Conservation (phyloP, 2,113 vertebrate genomes). For the Eulemur rufifrons region DNA sequence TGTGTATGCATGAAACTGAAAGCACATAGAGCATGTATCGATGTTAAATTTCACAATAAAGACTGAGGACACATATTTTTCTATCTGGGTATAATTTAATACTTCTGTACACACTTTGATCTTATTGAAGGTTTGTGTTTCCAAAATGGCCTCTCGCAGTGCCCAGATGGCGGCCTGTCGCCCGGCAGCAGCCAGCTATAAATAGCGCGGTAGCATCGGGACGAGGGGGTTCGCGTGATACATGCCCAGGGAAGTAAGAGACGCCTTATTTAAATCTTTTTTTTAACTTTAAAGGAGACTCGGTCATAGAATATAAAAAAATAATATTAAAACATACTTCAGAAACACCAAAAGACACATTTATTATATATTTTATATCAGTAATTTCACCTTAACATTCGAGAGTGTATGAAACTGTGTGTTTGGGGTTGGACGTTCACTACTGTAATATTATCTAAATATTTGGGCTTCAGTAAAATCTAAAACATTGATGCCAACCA, state of each 20-base stretch:
- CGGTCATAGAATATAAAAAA: neutral
- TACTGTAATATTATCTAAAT: conserved; percentile 30
- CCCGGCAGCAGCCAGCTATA: conserved; percentile 36
- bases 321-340: neutral
- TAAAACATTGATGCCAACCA: conserved; percentile 29
- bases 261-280: conserved; percentile 4
- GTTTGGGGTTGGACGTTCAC: neutral
- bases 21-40: conserved; percentile 49
- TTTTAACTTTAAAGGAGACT: conserved; percentile 14
- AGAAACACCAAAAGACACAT: neutral
- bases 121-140: conserved; percentile 71
- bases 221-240: conserved; percentile 49
- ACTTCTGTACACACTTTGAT: conserved; percentile 69
- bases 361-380: neutral
- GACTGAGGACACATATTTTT: conserved; percentile 50
- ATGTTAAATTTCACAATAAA: conserved; percentile 63
- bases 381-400: neutral
- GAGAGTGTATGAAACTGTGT: neutral
- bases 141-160: conserved; percentile 61
- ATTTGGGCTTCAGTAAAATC: neutral
- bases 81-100: conserved; percentile 68
- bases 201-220: conserved; percentile 47
- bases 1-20: conserved; percentile 41
- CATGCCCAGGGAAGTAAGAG: conserved; percentile 48
- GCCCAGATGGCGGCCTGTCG: conserved; percentile 73